A percentile compares a stretch with the other conserved stretches of the same genome.
phyloP scores from a whole-genome alignment of 2,113 vertebrate species.

The Sinosuthora webbiana region DNA sequence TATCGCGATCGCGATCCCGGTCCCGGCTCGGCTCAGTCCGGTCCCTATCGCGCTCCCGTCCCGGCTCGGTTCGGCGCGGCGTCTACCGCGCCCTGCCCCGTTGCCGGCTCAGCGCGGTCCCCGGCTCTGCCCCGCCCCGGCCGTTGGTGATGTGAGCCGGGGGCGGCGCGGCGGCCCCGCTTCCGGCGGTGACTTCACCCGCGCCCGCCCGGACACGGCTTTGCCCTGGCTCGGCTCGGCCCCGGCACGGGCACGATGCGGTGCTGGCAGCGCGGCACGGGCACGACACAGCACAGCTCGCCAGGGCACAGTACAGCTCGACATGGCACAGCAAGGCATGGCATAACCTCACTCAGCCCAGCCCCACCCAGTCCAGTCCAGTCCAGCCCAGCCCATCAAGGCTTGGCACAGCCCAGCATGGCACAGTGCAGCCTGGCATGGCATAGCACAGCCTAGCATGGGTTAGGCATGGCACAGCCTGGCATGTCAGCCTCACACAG shows the following conservation, averaged over 20 bases:
- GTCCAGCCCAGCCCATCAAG: no score
- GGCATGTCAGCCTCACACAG: not conserved
- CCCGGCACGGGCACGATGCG: not conserved
- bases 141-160: not conserved
- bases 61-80: not conserved
- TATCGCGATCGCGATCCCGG: not conserved
- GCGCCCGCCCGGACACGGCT: not conserved
- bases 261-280: not conserved
- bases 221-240: not conserved
- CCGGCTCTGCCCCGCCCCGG: not conserved
- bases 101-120: not conserved
- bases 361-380: no score
- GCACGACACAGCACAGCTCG: not conserved
- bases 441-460: not conserved
- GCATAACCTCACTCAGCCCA: no score
- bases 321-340: not conserved
- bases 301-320: not conserved
- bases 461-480: not conserved
- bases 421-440: no score
- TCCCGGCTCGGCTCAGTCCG: not conserved
- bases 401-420: no score
- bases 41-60: not conserved
- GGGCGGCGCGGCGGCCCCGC: not conserved
- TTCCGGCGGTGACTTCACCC: conserved; percentile 49
- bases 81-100: not conserved